Evolutionary conservation across 2,888 invertebrate genomes (phyloP), one percentile per base, ranked within the genome.

Genomic region (Chrysodeixis includens): DNA sequence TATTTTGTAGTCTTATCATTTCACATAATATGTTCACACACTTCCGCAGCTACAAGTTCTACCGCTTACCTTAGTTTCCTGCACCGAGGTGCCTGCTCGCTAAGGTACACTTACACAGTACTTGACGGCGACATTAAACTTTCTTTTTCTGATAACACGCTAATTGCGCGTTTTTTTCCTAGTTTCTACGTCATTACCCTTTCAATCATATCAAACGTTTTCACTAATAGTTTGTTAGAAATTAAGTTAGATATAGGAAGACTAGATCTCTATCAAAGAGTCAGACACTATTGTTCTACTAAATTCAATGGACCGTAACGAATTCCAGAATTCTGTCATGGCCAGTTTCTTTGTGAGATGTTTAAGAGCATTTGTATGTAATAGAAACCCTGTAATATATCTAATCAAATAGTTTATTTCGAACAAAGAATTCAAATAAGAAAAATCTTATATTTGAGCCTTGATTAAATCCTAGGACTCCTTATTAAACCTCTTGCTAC

Each of bases 31-130:
- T 77, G 68, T 71, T 62, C 14, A 30, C 35, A 58, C 72, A 83
- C 85, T 89, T 90, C 87, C 88, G 82, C 82, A 76, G 78, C 73
- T 69, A 87, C 88, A 83, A 86, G 86, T 86, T 78, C 78, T 76
- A 81, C 77, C 78, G 60, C 64, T 54, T 86, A 82, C 81, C 66
- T 80, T 82, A 83, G 83, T 87, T 89, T 89, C 89, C 89, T 89
- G 86, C 75, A 80, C 77, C 76, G 69, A 75, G 67, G 32, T 73
- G 69, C 81, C 81, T 76, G 78, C 75, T 74, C 70, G 74, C 71
- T 71, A 74, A 74, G 69, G 78, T 76, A 77, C 81, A 81, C 82
- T 82, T 79, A 82, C 64, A 68, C 64, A 74, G 65, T 68, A 66
- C 74, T 80, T 79, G 76, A 79, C 83, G 78, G 78, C 74, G 71